Conservation (phyloP, 2,888 invertebrate species). For the Cybosia mesomella region DNA sequence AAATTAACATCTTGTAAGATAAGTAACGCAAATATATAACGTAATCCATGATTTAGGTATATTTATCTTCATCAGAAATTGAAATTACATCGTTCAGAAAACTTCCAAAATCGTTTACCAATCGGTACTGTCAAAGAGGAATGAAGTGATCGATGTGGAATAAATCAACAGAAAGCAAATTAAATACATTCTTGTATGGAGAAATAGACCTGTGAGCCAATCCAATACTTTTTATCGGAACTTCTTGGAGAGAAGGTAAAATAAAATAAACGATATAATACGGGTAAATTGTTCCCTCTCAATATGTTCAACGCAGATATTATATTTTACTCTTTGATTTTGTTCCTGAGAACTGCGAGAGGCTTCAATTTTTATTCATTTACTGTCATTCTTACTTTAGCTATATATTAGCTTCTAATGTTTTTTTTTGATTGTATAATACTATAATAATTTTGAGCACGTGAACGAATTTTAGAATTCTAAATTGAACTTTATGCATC, state of each 20-base stretch:
- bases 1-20: conserved; percentile 7
- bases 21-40: conserved; percentile 25
- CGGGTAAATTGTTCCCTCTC: conserved; percentile 51
- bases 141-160: conserved; percentile 73
- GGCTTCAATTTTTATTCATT: conserved; percentile 41
- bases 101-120: conserved; percentile 58
- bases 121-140: conserved; percentile 68
- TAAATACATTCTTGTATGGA: conserved; percentile 76
- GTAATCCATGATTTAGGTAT: conserved; percentile 21
- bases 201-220: conserved; percentile 70
- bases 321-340: conserved; percentile 61
- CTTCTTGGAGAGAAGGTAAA: conserved; percentile 62
- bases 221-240: conserved; percentile 60
- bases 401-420: conserved; percentile 17
- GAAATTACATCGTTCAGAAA: conserved; percentile 42
- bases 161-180: conserved; percentile 78
- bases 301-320: conserved; percentile 60
- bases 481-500: no score
- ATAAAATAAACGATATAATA: conserved; percentile 60
- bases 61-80: conserved; percentile 37
- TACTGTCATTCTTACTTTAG: conserved; percentile 28
- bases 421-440: conserved; percentile 6
- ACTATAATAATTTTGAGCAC: neutral
- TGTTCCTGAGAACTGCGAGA: conserved; percentile 42
- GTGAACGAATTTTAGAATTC: no score